phyloP scores from a whole-genome alignment of 2,888 invertebrate species.

The Apomyelois bistriatella region DNA sequence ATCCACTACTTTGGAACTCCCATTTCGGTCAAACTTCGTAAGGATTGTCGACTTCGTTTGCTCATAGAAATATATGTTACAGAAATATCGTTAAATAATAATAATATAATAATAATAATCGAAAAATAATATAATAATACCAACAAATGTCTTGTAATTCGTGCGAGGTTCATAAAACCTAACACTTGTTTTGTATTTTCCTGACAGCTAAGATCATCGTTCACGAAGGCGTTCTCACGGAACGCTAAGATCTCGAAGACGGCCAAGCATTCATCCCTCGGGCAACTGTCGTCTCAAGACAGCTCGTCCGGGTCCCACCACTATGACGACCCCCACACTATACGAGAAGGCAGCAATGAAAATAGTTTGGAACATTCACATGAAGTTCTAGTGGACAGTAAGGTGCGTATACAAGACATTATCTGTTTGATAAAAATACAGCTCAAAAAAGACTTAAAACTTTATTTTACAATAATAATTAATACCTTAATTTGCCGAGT shows the following conservation, averaged over 20 bases:
- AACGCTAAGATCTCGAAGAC: constrained; percentile 89
- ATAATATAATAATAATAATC: too few species aligned
- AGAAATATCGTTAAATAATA: too few species aligned
- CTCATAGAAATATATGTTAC: too few species aligned
- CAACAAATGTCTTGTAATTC: too few species aligned
- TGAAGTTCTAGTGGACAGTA: constrained; percentile 58
- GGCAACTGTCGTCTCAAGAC: constrained; percentile 76
- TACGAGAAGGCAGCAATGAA: constrained; percentile 75
- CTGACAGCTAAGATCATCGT: constrained; percentile 92
- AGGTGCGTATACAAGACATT: constrained; percentile 16
- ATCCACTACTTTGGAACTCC: too few species aligned
- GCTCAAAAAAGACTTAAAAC: too few species aligned
- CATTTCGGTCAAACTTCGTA: too few species aligned
- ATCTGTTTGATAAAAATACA: too few species aligned
- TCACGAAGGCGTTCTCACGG: constrained; percentile 97
- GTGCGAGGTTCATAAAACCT: background rate
- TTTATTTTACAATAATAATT: too few species aligned
- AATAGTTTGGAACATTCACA: constrained; percentile 76
- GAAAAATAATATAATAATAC: too few species aligned
- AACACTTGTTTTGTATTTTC: constrained; percentile 16
- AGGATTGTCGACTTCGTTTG: too few species aligned
- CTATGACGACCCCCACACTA: constrained; percentile 75
- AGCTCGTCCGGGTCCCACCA: constrained; percentile 73
- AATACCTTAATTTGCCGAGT: too few species aligned
- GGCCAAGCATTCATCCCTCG: constrained; percentile 76